A percentile compares a stretch with the other conserved stretches of the same genome.
Evolutionary conservation across 2,113 vertebrate genomes (phyloP).

Genomic region (Calidris pugnax): DNA sequence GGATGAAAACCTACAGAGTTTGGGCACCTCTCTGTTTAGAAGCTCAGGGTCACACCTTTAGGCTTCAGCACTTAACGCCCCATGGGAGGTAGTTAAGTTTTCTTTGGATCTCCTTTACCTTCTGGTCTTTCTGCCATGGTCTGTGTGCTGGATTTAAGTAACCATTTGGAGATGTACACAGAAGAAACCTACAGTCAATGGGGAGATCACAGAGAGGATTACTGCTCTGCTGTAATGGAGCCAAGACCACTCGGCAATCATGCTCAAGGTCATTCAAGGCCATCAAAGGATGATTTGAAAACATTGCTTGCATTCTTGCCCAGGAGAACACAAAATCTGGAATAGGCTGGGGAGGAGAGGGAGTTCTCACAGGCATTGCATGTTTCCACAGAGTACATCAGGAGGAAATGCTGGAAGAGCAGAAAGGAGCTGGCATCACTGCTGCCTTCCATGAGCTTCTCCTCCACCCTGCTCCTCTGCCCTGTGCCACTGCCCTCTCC

Average conservation of each 20-base stretch:
- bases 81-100: background rate
- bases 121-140: background rate
- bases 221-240: background rate
- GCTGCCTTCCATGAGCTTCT: background rate
- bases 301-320: background rate
- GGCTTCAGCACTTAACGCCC: background rate
- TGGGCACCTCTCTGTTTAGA: background rate
- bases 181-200: background rate
- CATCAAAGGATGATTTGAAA: background rate
- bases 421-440: background rate
- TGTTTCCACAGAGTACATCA: background rate
- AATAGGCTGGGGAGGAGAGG: background rate
- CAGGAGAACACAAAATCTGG: background rate
- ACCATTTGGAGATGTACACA: background rate
- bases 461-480: background rate
- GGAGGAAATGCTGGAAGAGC: background rate
- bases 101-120: background rate
- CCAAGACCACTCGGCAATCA: background rate
- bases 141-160: background rate
- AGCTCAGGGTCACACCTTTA: background rate
- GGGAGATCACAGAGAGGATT: background rate
- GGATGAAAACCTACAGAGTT: background rate
- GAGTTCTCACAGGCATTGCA: background rate
- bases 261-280: background rate
- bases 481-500: background rate